Evolutionary conservation across 2,888 invertebrate species (phyloP), one percentile per base, ranked within the genome.

Genomic region (Rugalucina vietnamica): DNA sequence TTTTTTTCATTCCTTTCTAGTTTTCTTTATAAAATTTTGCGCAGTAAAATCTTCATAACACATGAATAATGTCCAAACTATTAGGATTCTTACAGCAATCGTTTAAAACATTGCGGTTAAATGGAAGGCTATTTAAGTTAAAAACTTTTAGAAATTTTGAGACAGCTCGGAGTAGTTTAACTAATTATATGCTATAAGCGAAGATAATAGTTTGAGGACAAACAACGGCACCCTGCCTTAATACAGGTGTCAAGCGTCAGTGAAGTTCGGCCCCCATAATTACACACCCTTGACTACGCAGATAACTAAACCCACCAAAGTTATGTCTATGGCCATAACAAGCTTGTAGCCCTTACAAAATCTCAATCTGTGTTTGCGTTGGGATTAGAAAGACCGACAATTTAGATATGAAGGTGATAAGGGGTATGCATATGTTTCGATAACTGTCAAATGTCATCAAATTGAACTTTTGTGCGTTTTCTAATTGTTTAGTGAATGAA

Each of bases 171-270:
- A 65, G 34, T 65, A 24, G 65, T 65, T 60, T 3, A 29, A 24
- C 34, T 65, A 65, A 65, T 65, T 65, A 65, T 34, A 65, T 34
- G 65, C 34, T 65, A 8, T 34, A 65, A 32, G 21, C 18, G 8
- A 29, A 65, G 65, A 65, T 65, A 65, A 65, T 65, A 18, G 65
- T 34, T 10, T 27, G 29, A 2, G 65, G 34, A 34, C 65, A 65
- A 65, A 65, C 34, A 65, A 21, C 21, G 34, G 65, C 65, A 65
- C 65, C 65, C 65, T 65, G 34, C 65, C 32, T 65, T 34, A 10
- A 65, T 65, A 34, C 65, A 65, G 65, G 65, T 65, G 65, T 65
- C 65, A 65, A 65, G 29, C 65, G 65, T 29, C 65, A 65, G 2
- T 65, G 65, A 65, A 34, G 32, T 21, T 65, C 21, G 12, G 29